Evolutionary conservation across 92 coral and sea anemone species (phyloP).

Genomic region (Blastomussa wellsi): DNA sequence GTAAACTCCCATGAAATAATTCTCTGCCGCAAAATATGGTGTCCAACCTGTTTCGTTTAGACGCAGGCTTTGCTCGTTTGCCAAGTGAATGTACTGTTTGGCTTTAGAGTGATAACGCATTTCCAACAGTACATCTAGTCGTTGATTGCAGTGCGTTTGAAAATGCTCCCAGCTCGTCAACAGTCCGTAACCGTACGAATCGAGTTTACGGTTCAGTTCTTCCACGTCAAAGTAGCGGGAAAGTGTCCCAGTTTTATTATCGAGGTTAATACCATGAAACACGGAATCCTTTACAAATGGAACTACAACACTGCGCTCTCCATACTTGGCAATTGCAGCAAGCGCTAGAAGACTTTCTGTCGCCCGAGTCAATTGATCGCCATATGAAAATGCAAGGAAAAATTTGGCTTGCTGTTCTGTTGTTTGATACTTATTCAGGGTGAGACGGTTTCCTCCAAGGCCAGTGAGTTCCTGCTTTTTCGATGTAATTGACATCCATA

Average conservation of each 20-base stretch:
- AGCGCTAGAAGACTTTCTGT: slow-evolving; percentile 81
- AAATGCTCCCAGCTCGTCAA: slow-evolving; percentile 68
- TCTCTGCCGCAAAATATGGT: slow-evolving; percentile 52
- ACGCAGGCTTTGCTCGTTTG: slow-evolving; percentile 49
- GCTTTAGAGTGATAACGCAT: slow-evolving; percentile 61
- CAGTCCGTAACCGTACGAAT: slow-evolving; percentile 65
- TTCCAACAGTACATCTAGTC: slow-evolving; percentile 73
- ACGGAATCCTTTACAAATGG: slow-evolving; percentile 91
- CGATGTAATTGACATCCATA: too few relatives aligned
- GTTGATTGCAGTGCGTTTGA: slow-evolving; percentile 63
- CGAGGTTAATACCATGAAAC: slow-evolving; percentile 67
- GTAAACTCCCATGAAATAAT: slow-evolving; percentile 66
- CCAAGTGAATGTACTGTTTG: slow-evolving; percentile 15
- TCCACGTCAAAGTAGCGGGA: slow-evolving; percentile 67
- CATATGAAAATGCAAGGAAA: slow-evolving; percentile 82
- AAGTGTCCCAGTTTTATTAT: slow-evolving; percentile 63
- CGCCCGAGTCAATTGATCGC: slow-evolving; percentile 86
- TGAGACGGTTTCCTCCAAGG: too few relatives aligned
- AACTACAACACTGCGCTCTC: slow-evolving; percentile 70
- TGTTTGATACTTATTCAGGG: background rate
- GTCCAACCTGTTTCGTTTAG: slow-evolving; percentile 76
- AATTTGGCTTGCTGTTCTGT: slow-evolving; percentile 27
- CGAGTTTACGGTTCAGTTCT: slow-evolving; percentile 59
- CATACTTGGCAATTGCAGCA: slow-evolving; percentile 76
- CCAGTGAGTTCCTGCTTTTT: too few relatives aligned